Conservation (phyloP, 2,797 vertebrate species). For the Cottoperca gobio region DNA sequence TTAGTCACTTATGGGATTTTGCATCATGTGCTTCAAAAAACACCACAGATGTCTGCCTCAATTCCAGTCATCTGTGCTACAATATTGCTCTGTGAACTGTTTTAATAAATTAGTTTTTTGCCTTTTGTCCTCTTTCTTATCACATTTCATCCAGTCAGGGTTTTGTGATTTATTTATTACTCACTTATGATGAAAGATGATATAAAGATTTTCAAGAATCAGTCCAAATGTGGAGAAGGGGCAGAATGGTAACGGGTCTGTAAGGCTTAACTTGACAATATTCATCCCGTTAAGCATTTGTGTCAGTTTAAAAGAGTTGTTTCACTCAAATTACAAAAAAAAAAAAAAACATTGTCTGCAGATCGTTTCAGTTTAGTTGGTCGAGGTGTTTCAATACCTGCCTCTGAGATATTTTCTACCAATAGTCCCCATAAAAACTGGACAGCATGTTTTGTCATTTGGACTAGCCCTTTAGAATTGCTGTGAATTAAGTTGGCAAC, state of each 20-base stretch:
- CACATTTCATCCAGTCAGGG: neutral
- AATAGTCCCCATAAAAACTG: neutral
- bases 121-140: neutral
- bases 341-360: neutral
- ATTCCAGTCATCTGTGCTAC: conserved; percentile 1
- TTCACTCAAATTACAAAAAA: neutral
- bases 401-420: neutral
- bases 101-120: neutral
- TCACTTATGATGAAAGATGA: neutral
- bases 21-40: conserved; percentile 23
- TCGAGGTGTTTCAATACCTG: neutral
- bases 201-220: neutral
- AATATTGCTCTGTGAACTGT: neutral
- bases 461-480: neutral
- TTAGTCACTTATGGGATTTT: conserved; percentile 22
- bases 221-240: neutral
- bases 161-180: neutral
- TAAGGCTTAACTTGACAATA: neutral
- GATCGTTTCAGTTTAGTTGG: neutral
- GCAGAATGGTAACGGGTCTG: neutral
- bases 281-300: neutral
- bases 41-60: conserved; percentile 9
- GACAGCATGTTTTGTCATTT: neutral
- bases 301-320: neutral
- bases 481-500: neutral